Conservation (phyloP, 1,140 invertebrate genomes). For the Bombus superbus region DNA sequence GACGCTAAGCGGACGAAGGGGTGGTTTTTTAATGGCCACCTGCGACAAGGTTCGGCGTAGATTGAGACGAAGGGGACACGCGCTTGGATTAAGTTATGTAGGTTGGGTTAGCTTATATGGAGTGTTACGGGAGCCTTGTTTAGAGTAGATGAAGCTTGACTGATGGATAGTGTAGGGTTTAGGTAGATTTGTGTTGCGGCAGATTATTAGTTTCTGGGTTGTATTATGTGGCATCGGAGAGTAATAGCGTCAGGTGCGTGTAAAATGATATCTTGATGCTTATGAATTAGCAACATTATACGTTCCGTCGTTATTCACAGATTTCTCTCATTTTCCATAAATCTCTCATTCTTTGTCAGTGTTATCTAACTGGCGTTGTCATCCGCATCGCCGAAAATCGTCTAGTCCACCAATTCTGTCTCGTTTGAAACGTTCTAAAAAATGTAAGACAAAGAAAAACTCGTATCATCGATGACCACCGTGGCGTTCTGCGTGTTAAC, state of each 20-base stretch:
- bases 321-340: no score
- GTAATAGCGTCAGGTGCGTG: not conserved
- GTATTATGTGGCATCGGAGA: not conserved
- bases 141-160: not conserved
- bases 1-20: no score
- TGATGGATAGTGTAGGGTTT: not conserved
- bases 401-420: fast-evolving
- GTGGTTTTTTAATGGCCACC: not conserved
- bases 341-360: no score
- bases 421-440: no score
- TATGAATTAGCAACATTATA: not conserved
- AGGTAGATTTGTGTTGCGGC: not conserved
- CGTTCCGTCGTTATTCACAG: no score
- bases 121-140: not conserved
- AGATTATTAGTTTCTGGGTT: conserved; percentile 3
- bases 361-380: no score
- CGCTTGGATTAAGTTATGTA: not conserved
- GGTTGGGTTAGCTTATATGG: not conserved
- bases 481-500: no score
- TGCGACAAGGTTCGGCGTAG: not conserved
- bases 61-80: not conserved
- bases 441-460: no score
- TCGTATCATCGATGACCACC: no score
- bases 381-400: no score
- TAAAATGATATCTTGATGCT: not conserved